phyloP scores from a whole-genome alignment of 2,797 vertebrate species.

The Coendou prehensilis region DNA sequence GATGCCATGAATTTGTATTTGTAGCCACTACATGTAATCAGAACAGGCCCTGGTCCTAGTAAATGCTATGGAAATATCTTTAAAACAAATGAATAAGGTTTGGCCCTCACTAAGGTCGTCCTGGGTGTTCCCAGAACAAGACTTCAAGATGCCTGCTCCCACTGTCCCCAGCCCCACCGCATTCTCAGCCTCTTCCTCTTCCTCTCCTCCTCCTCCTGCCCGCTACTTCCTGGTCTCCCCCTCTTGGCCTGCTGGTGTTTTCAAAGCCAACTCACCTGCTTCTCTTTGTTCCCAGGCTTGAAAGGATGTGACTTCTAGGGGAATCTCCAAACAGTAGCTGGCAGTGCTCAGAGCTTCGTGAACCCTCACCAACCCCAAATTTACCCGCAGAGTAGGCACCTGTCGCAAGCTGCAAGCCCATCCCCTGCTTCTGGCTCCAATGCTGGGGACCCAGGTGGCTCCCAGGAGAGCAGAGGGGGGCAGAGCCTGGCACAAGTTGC shows the following conservation, averaged over 20 bases:
- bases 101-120: no score
- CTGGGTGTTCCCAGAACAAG: neutral
- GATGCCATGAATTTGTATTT: neutral
- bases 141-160: neutral
- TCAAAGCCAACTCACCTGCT: slow-evolving; percentile 5
- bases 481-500: neutral
- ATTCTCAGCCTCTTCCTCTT: neutral
- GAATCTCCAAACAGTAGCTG: neutral
- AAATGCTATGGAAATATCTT: neutral
- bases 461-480: neutral
- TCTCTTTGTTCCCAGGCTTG: neutral
- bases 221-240: neutral
- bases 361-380: neutral
- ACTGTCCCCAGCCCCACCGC: neutral
- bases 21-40: neutral
- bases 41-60: neutral
- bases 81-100: neutral
- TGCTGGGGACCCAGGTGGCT: rapidly evolving
- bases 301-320: neutral
- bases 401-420: neutral
- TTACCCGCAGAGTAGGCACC: neutral
- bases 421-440: neutral
- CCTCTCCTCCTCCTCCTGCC: neutral
- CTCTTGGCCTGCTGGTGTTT: neutral
- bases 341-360: neutral